A percentile compares a stretch with the other conserved stretches of the same genome.
Conservation (phyloP, 2,113 vertebrate genomes). For the Lophius piscatorius region DNA sequence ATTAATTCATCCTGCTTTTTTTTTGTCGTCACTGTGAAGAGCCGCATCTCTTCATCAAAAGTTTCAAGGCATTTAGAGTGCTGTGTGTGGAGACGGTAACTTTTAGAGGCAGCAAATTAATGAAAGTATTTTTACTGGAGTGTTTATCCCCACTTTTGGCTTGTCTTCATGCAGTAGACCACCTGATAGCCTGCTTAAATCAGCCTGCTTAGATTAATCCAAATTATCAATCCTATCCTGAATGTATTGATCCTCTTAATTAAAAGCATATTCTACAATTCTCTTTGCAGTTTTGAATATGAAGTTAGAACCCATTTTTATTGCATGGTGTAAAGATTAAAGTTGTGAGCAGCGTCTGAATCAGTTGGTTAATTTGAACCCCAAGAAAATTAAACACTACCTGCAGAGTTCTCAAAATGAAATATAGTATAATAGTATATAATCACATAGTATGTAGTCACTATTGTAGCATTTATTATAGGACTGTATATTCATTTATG, state of each 20-base stretch:
- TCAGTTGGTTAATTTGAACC: background rate
- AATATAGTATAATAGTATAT: too few relatives aligned
- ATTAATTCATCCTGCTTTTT: constrained; percentile 65
- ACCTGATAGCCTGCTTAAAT: constrained; percentile 59
- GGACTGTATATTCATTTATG: too few relatives aligned
- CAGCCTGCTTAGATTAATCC: constrained; percentile 68
- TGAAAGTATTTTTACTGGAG: constrained; percentile 54
- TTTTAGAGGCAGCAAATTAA: constrained; percentile 68
- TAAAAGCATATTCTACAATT: constrained; percentile 17
- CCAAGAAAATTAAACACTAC: background rate
- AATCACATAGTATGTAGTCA: too few relatives aligned
- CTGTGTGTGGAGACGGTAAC: constrained; percentile 50
- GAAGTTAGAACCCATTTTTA: constrained; percentile 32
- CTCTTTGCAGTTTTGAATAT: constrained; percentile 34
- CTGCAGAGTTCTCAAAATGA: background rate
- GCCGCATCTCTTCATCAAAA: constrained; percentile 64
- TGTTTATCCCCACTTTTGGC: constrained; percentile 72
- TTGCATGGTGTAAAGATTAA: constrained; percentile 14
- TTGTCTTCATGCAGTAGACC: constrained; percentile 65
- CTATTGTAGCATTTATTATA: too few relatives aligned
- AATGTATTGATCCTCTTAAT: constrained; percentile 66
- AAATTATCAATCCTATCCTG: constrained; percentile 57
- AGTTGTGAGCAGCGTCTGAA: constrained; percentile 9
- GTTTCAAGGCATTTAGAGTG: constrained; percentile 60
- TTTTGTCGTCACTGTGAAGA: constrained; percentile 54